Evolutionary conservation across 1,140 invertebrate genomes (phyloP).

Genomic region (Chrysomallon squamiferum): DNA sequence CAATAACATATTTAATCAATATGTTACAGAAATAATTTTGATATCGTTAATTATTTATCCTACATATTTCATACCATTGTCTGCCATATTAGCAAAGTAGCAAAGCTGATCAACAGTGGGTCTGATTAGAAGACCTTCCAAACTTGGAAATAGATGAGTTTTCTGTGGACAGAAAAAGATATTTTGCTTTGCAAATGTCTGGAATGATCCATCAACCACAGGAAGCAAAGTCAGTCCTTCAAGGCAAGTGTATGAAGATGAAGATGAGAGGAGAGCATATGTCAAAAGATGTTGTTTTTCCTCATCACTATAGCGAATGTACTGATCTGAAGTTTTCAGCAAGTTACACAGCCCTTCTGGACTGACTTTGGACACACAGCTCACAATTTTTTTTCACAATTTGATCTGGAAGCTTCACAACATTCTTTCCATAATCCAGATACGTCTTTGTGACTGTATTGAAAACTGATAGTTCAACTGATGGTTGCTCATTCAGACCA

Average conservation of each 20-base stretch:
- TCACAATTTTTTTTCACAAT: background rate
- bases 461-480: background rate
- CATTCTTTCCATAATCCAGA: background rate
- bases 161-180: background rate
- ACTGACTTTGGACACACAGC: too few relatives aligned
- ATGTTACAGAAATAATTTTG: too few relatives aligned
- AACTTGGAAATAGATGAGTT: background rate
- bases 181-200: background rate
- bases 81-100: background rate
- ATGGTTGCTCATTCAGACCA: too few relatives aligned
- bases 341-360: background rate
- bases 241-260: background rate
- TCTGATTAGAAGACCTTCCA: background rate
- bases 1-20: too few relatives aligned
- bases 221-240: background rate
- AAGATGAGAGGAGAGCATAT: conserved; percentile 8
- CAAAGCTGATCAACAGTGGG: background rate
- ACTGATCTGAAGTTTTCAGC: background rate
- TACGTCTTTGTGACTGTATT: conserved; percentile 5
- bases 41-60: too few relatives aligned
- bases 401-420: conserved; percentile 6
- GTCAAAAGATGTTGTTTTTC: conserved; percentile 11
- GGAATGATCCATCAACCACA: conserved; percentile 2
- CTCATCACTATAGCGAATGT: background rate
- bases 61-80: background rate